Percentiles rank a stretch among this genome's conserved stretches.
phyloP scores from a whole-genome alignment of 2,888 invertebrate species.

The Omphaloscelis lunosa region DNA sequence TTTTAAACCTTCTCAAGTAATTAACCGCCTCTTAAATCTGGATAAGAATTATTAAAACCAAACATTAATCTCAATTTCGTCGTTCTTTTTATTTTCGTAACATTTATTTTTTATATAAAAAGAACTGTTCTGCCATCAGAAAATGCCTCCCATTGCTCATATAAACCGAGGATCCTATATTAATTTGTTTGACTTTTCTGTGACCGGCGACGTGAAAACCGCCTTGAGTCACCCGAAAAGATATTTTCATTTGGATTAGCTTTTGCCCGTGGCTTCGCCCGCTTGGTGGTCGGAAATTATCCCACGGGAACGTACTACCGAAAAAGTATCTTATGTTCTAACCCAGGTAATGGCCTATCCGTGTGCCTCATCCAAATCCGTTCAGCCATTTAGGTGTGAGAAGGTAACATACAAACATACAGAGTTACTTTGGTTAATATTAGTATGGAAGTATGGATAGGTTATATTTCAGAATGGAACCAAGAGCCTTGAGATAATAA shows the following conservation, averaged over 20 bases:
- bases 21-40: constrained; percentile 40
- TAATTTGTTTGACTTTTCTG: constrained; percentile 60
- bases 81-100: constrained; percentile 35
- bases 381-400: background rate
- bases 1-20: constrained; percentile 28
- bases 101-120: constrained; percentile 34
- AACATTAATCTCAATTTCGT: constrained; percentile 47
- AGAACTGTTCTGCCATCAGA: constrained; percentile 14
- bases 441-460: background rate
- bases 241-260: constrained; percentile 27
- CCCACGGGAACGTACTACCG: too few relatives aligned
- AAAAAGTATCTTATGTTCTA: too few relatives aligned
- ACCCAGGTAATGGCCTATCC: background rate
- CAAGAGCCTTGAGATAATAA: constrained; percentile 27
- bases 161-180: constrained; percentile 43
- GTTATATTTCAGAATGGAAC: constrained; percentile 18
- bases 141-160: constrained; percentile 32
- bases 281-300: background rate
- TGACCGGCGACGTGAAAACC: constrained; percentile 60
- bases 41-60: constrained; percentile 41
- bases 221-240: constrained; percentile 43
- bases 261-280: too few relatives aligned
- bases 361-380: background rate
- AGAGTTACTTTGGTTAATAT: background rate
- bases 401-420: background rate